Percentiles rank a stretch among this genome's conserved stretches.
Evolutionary conservation across 2,888 invertebrate species (phyloP).

Genomic region (Cenopis cana): DNA sequence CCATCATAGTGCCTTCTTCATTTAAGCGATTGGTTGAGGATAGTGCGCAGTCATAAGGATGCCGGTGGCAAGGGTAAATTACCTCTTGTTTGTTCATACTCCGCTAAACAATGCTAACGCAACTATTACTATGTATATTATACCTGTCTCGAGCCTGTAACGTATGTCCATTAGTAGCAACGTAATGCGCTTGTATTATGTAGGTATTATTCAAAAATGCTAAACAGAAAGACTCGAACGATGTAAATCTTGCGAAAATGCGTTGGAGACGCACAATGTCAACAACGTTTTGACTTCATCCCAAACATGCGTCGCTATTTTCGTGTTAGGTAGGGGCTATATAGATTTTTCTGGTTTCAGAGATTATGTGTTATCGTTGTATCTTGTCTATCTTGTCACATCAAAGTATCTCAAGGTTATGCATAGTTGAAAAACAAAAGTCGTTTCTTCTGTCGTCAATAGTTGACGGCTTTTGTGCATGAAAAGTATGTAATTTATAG

Average conservation of each 20-base stretch:
- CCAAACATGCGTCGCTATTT: background rate
- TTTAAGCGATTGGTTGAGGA: constrained; percentile 23
- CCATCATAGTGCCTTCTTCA: constrained; percentile 1
- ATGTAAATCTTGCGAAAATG: too few relatives aligned
- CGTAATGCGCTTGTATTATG: background rate
- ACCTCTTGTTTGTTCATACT: constrained; percentile 39
- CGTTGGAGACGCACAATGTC: too few relatives aligned
- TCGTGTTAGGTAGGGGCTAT: background rate
- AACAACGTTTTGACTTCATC: too few relatives aligned
- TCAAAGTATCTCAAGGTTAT: too few relatives aligned
- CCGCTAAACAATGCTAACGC: constrained; percentile 24
- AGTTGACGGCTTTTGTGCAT: too few relatives aligned
- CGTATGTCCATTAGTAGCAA: background rate
- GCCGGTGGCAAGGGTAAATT: constrained; percentile 38
- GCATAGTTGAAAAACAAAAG: too few relatives aligned
- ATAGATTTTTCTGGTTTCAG: background rate
- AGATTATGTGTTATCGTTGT: background rate
- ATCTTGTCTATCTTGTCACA: background rate
- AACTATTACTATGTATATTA: constrained; percentile 22
- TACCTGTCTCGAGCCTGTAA: constrained; percentile 13
- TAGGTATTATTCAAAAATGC: background rate
- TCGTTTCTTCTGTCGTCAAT: too few relatives aligned
- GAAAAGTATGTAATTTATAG: too few relatives aligned
- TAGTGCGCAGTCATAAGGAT: constrained; percentile 35
- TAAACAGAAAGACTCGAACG: too few relatives aligned